Base-by-base conservation (phyloP, 2,888 invertebrate genomes). In the Blera fallax region DNA sequence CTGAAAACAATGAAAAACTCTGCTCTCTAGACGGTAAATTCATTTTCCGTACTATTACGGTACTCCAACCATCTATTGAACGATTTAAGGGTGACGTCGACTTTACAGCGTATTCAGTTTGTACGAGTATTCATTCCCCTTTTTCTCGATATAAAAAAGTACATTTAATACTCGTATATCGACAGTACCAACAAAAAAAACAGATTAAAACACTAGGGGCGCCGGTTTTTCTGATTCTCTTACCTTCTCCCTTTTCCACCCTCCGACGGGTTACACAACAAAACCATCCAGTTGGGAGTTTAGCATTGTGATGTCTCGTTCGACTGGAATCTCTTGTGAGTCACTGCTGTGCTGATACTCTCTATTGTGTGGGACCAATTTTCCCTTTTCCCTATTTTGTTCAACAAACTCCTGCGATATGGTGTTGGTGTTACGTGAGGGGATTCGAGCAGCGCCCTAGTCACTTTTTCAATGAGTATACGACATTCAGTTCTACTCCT, bases 261-360 rank as follows among this genome's bases (percentile, higher is more conserved):
- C 58, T 29, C 29, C 27, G 11, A 1, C 16, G 37, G 21, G 52
- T 52, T 29, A 29, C 27, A 27, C 11, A 40, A 14, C 48, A 18
- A 40, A 50, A 56, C 52, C 62, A 40, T 40, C 32, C 34, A 40
- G 14, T 64, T 65, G 65, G 34, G 54, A 62, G 73, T 62, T 50
- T 50, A 45, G 32, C 34, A 27, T 48, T 54, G 21, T 16, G 50
- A 24, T 50, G 67, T 27, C 32, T 21, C 29, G 32, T 56, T 45
- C 16, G 21, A 24, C 48, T 50, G 78, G 78, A 78, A 70, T 78
- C 78, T 78, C 78, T 62, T 69, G 70, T 78, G 78, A 78, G 62
- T 82, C 82, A 82, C 70, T 76, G 45, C 40, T 65, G 37, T 54
- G 21, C 24, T 27, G 50, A 8, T 18, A 34, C 60, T 48, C 27